Percentiles rank a stretch among this genome's conserved stretches.
phyloP scores from a whole-genome alignment of 2,113 vertebrate genomes.

The Narcine bancroftii region DNA sequence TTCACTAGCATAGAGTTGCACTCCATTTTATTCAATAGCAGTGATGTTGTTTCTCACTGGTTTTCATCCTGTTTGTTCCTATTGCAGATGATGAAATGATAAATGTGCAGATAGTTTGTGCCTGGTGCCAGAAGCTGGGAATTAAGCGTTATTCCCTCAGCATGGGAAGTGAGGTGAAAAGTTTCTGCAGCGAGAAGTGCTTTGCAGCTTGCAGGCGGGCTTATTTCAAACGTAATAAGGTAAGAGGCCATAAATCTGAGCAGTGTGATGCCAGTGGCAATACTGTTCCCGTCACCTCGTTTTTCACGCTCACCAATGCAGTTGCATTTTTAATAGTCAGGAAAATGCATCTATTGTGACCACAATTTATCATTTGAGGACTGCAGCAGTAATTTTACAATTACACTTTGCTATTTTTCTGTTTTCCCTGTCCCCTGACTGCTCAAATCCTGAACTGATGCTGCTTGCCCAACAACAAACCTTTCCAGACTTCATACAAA shows the following conservation, averaged over 20 bases:
- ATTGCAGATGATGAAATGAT: conserved; percentile 87
- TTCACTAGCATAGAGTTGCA: background rate
- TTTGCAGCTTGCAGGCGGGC: conserved; percentile 96
- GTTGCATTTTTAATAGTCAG: background rate
- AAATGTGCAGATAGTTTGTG: conserved; percentile 98
- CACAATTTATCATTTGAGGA: conserved; percentile 1
- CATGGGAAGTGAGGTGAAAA: conserved; percentile 99
- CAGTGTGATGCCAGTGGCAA: background rate
- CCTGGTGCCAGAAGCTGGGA: conserved; percentile 99
- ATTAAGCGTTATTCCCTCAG: conserved; percentile 97
- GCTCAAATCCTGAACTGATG: background rate
- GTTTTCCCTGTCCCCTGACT: background rate
- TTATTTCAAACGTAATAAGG: conserved; percentile 99
- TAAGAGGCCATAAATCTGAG: conserved; percentile 55
- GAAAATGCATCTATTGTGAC: background rate
- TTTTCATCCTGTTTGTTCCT: conserved; percentile 57
- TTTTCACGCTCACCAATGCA: background rate
- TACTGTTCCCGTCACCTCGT: background rate
- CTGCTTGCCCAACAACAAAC: background rate
- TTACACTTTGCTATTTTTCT: background rate
- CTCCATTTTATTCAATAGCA: background rate
- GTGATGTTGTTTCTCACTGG: conserved; percentile 38
- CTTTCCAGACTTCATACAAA: too few relatives aligned
- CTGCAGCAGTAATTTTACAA: conserved; percentile 23
- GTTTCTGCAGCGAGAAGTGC: conserved; percentile 99